Conservation (phyloP, 2,797 vertebrate species). For the Podargus strigoides region DNA sequence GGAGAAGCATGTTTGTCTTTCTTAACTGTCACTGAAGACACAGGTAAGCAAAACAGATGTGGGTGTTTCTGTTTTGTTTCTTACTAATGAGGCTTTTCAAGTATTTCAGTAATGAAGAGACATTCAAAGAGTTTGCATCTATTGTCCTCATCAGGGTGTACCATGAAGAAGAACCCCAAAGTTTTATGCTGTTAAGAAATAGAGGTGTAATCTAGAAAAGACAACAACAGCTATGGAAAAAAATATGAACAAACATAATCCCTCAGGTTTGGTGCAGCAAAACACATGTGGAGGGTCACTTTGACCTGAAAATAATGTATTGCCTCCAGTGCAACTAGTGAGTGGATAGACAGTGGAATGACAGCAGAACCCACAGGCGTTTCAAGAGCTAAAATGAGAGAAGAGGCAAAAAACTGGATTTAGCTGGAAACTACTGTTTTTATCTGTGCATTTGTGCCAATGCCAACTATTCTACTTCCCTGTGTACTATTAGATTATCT, state of each 20-base stretch:
- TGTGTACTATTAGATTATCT: neutral
- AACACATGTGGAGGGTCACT: neutral
- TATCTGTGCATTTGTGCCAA: neutral
- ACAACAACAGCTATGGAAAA: neutral
- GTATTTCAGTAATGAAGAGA: conserved; percentile 57
- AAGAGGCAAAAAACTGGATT: neutral
- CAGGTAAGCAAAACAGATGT: conserved; percentile 56
- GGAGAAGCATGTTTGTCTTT: conserved; percentile 58
- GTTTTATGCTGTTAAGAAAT: neutral
- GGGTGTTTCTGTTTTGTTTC: conserved; percentile 59
- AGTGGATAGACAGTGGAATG: neutral
- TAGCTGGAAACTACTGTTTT: neutral
- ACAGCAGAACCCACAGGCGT: neutral
- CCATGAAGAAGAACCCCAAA: neutral
- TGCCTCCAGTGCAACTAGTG: neutral
- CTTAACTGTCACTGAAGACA: conserved; percentile 61
- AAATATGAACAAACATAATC: conserved; percentile 5
- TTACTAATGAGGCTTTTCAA: conserved; percentile 64
- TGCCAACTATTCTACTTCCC: neutral
- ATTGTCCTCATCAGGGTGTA: conserved; percentile 44
- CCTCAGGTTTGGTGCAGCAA: neutral
- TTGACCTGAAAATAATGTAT: neutral
- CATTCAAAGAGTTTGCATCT: conserved; percentile 18
- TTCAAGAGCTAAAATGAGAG: neutral
- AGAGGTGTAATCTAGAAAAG: neutral